These are phyloP conservation scores for Atractosteus spatula DNA, from an alignment of 2,113 vertebrate species.

Conservation along the genomic window DNA sequence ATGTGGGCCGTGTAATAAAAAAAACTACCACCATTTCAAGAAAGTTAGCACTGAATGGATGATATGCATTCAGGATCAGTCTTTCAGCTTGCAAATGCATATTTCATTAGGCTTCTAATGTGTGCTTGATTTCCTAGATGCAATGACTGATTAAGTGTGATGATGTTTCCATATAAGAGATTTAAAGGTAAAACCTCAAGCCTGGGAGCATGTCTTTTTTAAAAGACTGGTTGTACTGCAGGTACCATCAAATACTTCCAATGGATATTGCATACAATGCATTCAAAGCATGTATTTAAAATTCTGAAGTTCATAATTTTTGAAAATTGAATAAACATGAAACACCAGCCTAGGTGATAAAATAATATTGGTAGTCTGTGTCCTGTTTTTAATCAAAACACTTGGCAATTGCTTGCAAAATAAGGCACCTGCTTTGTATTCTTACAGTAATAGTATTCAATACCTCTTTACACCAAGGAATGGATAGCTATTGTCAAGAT, in stretches of 20 bases:
- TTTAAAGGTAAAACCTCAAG: no score
- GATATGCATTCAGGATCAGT: no score
- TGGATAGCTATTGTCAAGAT: conserved; percentile 43
- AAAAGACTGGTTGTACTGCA: neutral
- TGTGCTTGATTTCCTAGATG: no score
- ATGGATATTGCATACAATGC: conserved; percentile 59
- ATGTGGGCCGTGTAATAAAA: no score
- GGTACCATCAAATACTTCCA: conserved; percentile 11
- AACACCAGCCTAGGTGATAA: conserved; percentile 50
- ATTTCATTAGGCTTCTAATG: no score
- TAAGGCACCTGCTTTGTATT: conserved; percentile 41
- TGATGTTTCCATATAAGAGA: no score
- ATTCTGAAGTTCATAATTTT: conserved; percentile 53
- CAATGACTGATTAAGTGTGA: no score
- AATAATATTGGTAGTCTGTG: conserved; percentile 38
- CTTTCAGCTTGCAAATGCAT: no score
- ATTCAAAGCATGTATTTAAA: conserved; percentile 44
- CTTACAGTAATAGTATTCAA: conserved; percentile 41
- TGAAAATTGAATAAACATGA: conserved; percentile 49
- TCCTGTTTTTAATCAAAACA: conserved; percentile 32
- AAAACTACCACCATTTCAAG: no score
- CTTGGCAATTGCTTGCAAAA: conserved; percentile 34
- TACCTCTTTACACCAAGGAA: conserved; percentile 52
- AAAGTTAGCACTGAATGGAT: no score
- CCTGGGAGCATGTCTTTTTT: neutral